Evolutionary conservation across 2,888 invertebrate genomes (phyloP).

Genomic region (Anticlea derivata): DNA sequence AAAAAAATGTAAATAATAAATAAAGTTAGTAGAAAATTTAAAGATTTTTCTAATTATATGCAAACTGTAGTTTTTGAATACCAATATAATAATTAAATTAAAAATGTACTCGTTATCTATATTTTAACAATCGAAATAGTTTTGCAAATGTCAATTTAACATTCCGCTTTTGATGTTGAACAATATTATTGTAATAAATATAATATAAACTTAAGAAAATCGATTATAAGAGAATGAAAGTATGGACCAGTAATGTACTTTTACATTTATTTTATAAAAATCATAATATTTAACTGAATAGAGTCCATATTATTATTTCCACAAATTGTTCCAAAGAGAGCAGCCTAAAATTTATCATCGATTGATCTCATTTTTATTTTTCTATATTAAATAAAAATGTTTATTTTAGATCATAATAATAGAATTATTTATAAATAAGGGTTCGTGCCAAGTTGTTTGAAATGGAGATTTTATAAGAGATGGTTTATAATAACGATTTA

Average conservation of each 20-base stretch:
- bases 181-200: constrained; percentile 31
- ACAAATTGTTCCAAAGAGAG: constrained; percentile 82
- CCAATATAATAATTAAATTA: constrained; percentile 17
- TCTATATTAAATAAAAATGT: constrained; percentile 73
- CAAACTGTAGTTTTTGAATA: constrained; percentile 12
- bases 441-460: constrained; percentile 73
- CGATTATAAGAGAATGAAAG: constrained; percentile 33
- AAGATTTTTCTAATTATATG: constrained; percentile 5
- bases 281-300: constrained; percentile 37
- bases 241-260: constrained; percentile 60
- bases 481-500: constrained; percentile 49
- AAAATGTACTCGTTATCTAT: constrained; percentile 21
- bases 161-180: constrained; percentile 75
- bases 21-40: constrained; percentile 12
- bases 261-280: constrained; percentile 35
- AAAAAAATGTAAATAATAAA: constrained; percentile 20
- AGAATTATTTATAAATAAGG: constrained; percentile 36
- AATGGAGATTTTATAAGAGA: constrained; percentile 65
- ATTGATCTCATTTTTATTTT: constrained; percentile 82
- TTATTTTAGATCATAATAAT: constrained; percentile 65
- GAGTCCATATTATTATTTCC: constrained; percentile 54
- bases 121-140: constrained; percentile 3
- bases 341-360: constrained; percentile 82
- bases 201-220: constrained; percentile 18
- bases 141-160: constrained; percentile 54